Percentiles rank a stretch among this genome's conserved stretches.
phyloP scores from a whole-genome alignment of 2,888 invertebrate species.

The Brachyopa scutellaris region DNA sequence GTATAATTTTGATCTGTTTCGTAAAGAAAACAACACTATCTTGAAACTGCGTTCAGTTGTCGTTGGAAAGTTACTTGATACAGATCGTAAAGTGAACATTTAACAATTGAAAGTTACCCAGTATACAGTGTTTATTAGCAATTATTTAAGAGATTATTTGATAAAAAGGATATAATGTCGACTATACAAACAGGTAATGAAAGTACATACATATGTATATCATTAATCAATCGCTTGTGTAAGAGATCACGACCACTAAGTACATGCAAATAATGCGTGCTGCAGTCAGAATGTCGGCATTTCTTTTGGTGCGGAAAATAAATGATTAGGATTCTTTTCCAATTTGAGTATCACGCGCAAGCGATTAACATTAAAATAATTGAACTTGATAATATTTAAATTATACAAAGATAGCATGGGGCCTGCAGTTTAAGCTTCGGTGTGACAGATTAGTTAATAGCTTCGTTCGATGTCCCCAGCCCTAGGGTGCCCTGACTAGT shows the following conservation, averaged over 20 bases:
- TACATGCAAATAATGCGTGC: not conserved
- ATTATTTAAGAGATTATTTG: not conserved
- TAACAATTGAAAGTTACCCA: not conserved
- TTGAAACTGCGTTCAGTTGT: conserved; percentile 23
- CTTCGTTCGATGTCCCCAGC: no score
- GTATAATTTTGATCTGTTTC: conserved; percentile 1
- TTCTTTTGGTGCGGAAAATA: not conserved
- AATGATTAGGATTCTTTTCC: not conserved
- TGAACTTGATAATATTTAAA: no score
- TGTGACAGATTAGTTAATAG: no score
- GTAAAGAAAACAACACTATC: not conserved
- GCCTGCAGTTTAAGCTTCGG: no score
- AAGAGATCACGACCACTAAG: not conserved
- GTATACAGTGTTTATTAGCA: not conserved
- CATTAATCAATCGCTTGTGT: not conserved
- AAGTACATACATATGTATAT: no score
- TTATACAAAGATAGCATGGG: no score
- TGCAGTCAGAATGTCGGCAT: not conserved
- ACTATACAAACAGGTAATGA: conserved; percentile 49
- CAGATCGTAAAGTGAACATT: not conserved
- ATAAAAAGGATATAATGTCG: conserved; percentile 18
- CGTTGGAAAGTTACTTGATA: not conserved
- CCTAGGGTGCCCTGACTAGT: no score
- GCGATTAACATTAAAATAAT: no score
- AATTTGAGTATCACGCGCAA: not conserved